A percentile compares a stretch with the other conserved stretches of the same genome.
Evolutionary conservation across 2,113 vertebrate genomes (phyloP).

Genomic region (Chrysochloris asiatica): DNA sequence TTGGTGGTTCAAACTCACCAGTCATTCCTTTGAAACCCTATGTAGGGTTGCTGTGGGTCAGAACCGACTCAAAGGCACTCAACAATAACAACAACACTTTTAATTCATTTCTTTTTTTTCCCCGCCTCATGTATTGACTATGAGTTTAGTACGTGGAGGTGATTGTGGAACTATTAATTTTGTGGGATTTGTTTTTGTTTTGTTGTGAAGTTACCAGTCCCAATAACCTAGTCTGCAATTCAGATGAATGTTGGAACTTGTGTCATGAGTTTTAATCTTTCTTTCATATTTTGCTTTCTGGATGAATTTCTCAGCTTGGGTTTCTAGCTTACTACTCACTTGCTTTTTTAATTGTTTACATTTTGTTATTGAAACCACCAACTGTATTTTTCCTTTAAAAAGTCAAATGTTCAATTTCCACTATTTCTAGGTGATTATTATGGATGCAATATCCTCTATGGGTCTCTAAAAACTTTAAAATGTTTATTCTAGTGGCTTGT

Average conservation of each 20-base stretch:
- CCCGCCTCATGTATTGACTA: not conserved
- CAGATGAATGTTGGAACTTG: not conserved
- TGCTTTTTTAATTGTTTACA: not conserved
- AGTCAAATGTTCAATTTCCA: not conserved
- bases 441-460: not conserved
- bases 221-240: not conserved
- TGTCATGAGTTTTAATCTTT: not conserved
- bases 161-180: not conserved
- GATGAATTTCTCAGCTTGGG: not conserved
- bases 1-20: no score
- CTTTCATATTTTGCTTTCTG: constrained; percentile 20
- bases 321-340: not conserved
- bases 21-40: no score
- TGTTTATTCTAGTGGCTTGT: constrained; percentile 2
- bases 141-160: not conserved
- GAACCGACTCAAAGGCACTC: no score
- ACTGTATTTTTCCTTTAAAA: constrained; percentile 31
- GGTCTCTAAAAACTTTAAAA: not conserved
- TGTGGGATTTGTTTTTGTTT: not conserved
- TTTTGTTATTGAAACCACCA: not conserved
- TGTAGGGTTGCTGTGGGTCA: no score
- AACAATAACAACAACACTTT: no score
- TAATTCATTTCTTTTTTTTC: constrained; percentile 5
- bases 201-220: not conserved
- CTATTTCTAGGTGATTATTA: not conserved